phyloP scores from a whole-genome alignment of 2,888 invertebrate species.

The Rotaria sp. region DNA sequence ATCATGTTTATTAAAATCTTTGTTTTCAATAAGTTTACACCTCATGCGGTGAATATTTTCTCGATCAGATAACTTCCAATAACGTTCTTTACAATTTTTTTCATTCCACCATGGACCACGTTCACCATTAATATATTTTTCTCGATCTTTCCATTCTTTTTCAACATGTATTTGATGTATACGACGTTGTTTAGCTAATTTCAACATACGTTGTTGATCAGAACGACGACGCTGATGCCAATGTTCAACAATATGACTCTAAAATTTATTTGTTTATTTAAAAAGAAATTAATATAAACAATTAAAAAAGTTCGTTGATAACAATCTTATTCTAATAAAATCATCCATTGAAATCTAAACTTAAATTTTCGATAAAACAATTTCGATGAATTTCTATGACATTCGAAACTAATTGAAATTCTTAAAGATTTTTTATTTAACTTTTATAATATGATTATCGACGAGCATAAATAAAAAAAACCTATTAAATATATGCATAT shows the following conservation, averaged over 20 bases:
- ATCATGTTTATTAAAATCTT: conserved; percentile 60
- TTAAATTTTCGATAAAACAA: too few species aligned
- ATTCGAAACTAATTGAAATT: too few species aligned
- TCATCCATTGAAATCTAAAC: too few species aligned
- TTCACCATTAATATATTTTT: conserved; percentile 60
- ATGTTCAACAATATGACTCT: conserved; percentile 60
- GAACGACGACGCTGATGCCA: conserved; percentile 43
- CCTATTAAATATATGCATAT: too few species aligned
- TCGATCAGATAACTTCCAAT: conserved; percentile 63
- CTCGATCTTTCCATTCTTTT: conserved; percentile 60
- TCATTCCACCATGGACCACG: conserved; percentile 51
- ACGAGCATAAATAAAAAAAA: too few species aligned
- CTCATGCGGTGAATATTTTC: conserved; percentile 64
- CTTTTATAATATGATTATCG: too few species aligned
- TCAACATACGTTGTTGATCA: conserved; percentile 22
- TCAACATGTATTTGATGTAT: conserved; percentile 58
- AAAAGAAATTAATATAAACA: too few species aligned
- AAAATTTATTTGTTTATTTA: background rate
- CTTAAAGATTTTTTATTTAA: too few species aligned
- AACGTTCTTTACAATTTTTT: conserved; percentile 43
- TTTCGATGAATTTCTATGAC: too few species aligned
- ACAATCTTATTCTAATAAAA: too few species aligned
- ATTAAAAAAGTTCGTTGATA: too few species aligned
- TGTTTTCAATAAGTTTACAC: conserved; percentile 61
- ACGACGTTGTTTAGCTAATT: conserved; percentile 46